Base-by-base conservation (phyloP, 2,113 vertebrate genomes). In the Mustela lutreola region DNA sequence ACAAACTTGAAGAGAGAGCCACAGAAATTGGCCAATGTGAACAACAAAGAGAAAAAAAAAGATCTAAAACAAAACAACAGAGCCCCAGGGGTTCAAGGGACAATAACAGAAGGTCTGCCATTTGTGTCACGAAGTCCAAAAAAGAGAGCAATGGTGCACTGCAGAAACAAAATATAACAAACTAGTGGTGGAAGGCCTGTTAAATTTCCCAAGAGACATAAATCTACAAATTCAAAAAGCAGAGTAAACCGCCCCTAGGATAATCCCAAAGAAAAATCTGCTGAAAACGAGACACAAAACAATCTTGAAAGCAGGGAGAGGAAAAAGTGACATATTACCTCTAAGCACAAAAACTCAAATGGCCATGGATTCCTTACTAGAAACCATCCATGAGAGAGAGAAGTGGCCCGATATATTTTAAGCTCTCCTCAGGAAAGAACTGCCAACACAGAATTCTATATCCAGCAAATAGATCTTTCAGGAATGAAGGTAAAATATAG, bases 401-500 rank as follows among this genome's bases (percentile, higher is more conserved):
- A 94, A 70, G 33, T 45, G 24, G 94, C 28, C 80, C 7, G 28
- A 4, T 19, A 53, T 56, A 62, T 85, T 71, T 60, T 45, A 96
- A 94, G 42, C 71, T 42, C 18, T 24, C 14, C 63, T 14, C 24
- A 63, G 45, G 28, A 48, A 91, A 96, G 39, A 70, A 83, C 28
- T 76, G 28, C 53, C 63, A 80, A 85, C 19, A 75, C 14, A 65
- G 26, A 73, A 86, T 60, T 80, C 36, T 67, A 82, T 76, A 65
- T 63, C 33, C 16, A 91, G 42, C 4, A 12, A 79, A 71, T 19
- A 71, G 65, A 28, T 62, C 85, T 60, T 90, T 93, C 11, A 70
- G 48, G 48, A 86, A 95, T 70, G 18, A 96, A 93, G 50, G 70
- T 60, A 39, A 94, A 88, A 93, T 83, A 78, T 45, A 58, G 28